Conservation (phyloP, 2,888 invertebrate genomes). For the Hoplodrina blanda region DNA sequence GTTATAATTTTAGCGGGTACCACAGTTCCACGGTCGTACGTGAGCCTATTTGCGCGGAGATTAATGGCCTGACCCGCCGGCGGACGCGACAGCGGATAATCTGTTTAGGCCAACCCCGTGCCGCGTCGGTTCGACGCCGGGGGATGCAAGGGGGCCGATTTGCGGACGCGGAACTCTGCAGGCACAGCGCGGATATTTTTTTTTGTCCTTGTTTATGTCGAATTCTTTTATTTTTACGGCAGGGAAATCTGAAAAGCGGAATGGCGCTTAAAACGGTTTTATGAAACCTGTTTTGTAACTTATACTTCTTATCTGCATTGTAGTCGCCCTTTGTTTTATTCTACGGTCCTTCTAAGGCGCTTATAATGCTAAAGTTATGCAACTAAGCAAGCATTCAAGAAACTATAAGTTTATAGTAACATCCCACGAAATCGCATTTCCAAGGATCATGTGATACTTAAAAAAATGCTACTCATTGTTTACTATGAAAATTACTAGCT, state of each 20-base stretch:
- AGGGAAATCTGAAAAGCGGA: conserved; percentile 4
- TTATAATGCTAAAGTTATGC: neutral
- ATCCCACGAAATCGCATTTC: conserved; percentile 9
- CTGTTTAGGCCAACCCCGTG: conserved; percentile 72
- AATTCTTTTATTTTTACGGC: conserved; percentile 29
- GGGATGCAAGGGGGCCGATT: conserved; percentile 59
- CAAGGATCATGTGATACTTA: conserved; percentile 10
- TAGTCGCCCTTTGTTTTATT: neutral
- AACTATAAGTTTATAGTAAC: neutral
- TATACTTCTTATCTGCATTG: neutral
- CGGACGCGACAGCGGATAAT: conserved; percentile 74
- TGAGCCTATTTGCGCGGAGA: conserved; percentile 84
- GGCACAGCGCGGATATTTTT: conserved; percentile 10
- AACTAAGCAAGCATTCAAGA: neutral
- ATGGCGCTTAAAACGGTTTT: conserved; percentile 9
- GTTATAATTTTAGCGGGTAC: conserved; percentile 74
- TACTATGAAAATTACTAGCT: conserved; percentile 63
- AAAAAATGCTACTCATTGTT: conserved; percentile 63
- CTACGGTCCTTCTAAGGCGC: neutral
- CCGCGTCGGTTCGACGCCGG: conserved; percentile 45
- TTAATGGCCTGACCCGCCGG: conserved; percentile 77
- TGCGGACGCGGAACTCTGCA: conserved; percentile 52
- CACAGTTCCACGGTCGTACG: conserved; percentile 71
- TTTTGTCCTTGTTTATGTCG: conserved; percentile 16
- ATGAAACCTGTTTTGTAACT: neutral